A percentile compares a stretch with the other conserved stretches of the same genome.
phyloP scores from a whole-genome alignment of 30 jellyfish, hydroid and myxozoan species.

The Catostylus mosaicus region DNA sequence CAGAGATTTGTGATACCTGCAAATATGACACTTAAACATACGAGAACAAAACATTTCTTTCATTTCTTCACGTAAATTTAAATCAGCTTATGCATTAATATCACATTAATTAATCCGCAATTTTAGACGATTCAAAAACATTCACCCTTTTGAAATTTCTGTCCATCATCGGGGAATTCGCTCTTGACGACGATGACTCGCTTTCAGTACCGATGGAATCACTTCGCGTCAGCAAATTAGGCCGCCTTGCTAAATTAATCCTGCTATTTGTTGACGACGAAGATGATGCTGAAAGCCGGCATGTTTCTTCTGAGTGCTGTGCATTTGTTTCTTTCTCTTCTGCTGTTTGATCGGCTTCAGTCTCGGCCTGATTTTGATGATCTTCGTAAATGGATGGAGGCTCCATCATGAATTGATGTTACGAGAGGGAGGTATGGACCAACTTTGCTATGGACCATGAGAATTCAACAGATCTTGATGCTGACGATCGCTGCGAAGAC shows the following conservation, averaged over 20 bases:
- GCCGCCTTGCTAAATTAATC: constrained; percentile 17
- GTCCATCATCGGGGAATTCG: constrained; percentile 67
- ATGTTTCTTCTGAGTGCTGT: constrained; percentile 24
- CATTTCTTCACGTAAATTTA: not conserved
- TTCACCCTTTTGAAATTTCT: constrained; percentile 9
- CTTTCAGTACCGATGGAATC: constrained; percentile 68
- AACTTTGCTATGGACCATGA: not conserved
- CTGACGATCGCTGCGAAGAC: not conserved
- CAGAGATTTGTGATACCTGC: not conserved
- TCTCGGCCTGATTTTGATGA: not conserved
- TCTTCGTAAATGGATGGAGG: constrained; percentile 4
- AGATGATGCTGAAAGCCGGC: not conserved
- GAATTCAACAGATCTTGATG: not conserved
- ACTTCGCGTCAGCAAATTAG: constrained; percentile 40
- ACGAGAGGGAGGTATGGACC: not conserved
- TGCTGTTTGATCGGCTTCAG: constrained; percentile 1
- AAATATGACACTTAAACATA: not conserved
- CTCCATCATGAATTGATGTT: not conserved
- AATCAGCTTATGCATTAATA: not conserved
- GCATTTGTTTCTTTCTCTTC: not conserved
- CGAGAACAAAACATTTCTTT: not conserved
- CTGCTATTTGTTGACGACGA: not conserved
- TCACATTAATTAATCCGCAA: not conserved
- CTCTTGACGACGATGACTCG: constrained; percentile 58
- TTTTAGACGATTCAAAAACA: too few relatives aligned